These are phyloP conservation scores for Thalassophryne amazonica DNA, from an alignment of 2,797 vertebrate genomes.

Conservation along the genomic window DNA sequence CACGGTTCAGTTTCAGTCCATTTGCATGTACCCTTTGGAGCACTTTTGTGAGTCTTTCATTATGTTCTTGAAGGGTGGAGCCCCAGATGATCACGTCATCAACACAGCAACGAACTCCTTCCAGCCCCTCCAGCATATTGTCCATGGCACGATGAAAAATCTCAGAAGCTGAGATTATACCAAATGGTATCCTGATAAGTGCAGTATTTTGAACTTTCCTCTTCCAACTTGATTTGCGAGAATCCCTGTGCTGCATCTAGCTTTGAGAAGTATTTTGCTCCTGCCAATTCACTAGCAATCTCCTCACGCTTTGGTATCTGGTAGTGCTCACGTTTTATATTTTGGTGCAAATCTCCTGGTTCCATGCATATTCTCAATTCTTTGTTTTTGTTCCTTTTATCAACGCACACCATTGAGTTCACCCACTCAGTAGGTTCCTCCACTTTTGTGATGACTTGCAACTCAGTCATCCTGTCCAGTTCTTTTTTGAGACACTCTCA, in stretches of 20 bases:
- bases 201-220: constrained; percentile 2
- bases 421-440: constrained; percentile 3
- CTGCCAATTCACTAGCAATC: constrained; percentile 13
- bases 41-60: constrained; percentile 8
- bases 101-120: neutral
- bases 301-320: constrained; percentile 16
- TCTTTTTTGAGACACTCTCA: constrained; percentile 6
- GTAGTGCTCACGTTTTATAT: constrained; percentile 18
- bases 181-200: constrained; percentile 6
- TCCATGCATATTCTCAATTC: constrained; percentile 21
- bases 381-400: constrained; percentile 11
- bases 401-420: constrained; percentile 9
- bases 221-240: constrained; percentile 17
- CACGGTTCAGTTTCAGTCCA: constrained; percentile 4
- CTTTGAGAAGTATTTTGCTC: neutral
- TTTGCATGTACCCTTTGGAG: neutral
- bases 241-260: neutral
- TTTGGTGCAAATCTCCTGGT: constrained; percentile 6
- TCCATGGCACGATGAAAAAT: constrained; percentile 5
- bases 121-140: neutral
- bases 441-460: constrained; percentile 3
- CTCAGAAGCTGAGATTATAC: constrained; percentile 5
- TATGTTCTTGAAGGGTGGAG: constrained; percentile 1
- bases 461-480: constrained; percentile 4
- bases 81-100: constrained; percentile 6